Percentiles rank a stretch among this genome's conserved stretches.
phyloP scores from a whole-genome alignment of 2,797 vertebrate genomes.

The Vireo griseus region DNA sequence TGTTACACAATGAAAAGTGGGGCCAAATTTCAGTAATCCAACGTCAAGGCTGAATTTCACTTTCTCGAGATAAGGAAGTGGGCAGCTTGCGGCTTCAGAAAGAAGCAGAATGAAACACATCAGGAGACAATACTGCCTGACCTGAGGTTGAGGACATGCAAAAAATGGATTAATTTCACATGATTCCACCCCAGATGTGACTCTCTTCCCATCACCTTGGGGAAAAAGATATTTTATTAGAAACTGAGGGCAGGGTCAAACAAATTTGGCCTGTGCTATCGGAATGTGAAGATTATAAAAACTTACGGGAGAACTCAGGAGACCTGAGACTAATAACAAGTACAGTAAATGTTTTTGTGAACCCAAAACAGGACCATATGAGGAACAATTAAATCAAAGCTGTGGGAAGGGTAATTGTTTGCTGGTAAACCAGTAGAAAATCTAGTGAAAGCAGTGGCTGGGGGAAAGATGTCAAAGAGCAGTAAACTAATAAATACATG shows the following conservation, averaged over 20 bases:
- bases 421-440: background rate
- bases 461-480: conserved; percentile 36
- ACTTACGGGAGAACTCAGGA: background rate
- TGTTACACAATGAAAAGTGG: background rate
- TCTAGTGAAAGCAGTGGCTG: background rate
- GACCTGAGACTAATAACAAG: background rate
- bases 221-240: background rate
- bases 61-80: background rate
- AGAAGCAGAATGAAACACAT: background rate
- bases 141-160: background rate
- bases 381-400: conserved; percentile 9
- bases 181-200: background rate
- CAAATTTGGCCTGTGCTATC: background rate
- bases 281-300: background rate
- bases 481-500: background rate
- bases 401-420: background rate
- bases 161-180: background rate
- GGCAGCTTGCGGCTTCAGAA: background rate
- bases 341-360: background rate
- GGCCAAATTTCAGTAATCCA: background rate
- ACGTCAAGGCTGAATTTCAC: background rate
- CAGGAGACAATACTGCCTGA: background rate
- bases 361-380: background rate
- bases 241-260: background rate
- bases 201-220: background rate